Conservation (phyloP, 2,797 vertebrate genomes). For the Threskiornis aethiopicus region DNA sequence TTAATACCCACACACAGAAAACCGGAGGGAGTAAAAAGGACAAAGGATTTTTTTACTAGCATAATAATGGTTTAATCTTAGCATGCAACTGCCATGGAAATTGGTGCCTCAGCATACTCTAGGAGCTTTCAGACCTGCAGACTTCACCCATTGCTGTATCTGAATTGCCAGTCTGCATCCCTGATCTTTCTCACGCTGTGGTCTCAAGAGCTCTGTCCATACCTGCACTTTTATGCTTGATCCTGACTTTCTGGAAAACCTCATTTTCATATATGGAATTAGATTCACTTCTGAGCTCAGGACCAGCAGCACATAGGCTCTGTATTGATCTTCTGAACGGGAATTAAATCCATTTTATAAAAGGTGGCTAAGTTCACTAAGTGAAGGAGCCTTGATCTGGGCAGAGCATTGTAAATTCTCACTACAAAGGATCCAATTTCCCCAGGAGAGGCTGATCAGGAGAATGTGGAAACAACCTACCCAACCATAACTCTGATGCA, state of each 20-base stretch:
- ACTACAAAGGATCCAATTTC: not conserved
- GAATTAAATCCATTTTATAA: not conserved
- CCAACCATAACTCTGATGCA: not conserved
- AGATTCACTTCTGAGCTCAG: not conserved
- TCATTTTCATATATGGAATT: not conserved
- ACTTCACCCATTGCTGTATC: not conserved
- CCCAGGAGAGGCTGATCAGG: not conserved
- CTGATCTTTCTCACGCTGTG: not conserved
- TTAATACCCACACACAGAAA: not conserved
- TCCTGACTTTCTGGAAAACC: not conserved
- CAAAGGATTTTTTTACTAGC: not conserved
- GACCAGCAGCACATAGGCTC: not conserved
- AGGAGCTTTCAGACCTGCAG: not conserved
- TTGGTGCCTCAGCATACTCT: not conserved
- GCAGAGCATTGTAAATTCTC: not conserved
- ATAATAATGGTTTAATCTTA: not conserved
- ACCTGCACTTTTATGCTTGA: not conserved
- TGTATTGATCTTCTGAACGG: not conserved
- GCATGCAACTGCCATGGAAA: not conserved
- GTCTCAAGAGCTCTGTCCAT: not conserved
- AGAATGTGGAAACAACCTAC: not conserved
- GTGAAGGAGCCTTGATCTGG: not conserved
- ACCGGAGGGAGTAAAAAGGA: not conserved
- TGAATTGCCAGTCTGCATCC: not conserved
- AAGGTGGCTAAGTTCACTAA: not conserved